phyloP scores from a whole-genome alignment of 2,888 invertebrate genomes.

The Parelbella ahira region DNA sequence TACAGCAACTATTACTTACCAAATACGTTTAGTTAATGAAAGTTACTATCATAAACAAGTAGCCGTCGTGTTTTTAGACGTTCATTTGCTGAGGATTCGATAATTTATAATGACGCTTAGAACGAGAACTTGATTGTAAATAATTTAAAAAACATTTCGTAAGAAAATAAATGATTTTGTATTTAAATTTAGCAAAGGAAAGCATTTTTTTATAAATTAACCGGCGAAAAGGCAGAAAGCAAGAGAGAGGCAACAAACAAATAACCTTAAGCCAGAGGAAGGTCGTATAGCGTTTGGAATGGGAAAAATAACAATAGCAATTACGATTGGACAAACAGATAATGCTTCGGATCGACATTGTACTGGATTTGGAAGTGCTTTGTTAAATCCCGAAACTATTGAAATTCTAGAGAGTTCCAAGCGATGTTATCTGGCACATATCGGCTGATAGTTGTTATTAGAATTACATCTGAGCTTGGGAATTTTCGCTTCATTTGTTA shows the following conservation, averaged over 20 bases:
- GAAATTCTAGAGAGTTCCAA: slow-evolving; percentile 3
- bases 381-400: slow-evolving; percentile 3
- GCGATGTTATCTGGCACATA: slow-evolving; percentile 3
- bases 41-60: too few species aligned
- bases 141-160: not conserved
- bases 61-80: not conserved
- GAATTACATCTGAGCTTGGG: too few species aligned
- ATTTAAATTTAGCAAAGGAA: too few species aligned
- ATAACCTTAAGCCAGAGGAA: slow-evolving; percentile 9
- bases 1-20: too few species aligned
- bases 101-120: slow-evolving; percentile 1
- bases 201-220: too few species aligned
- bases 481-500: too few species aligned
- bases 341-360: slow-evolving; percentile 25
- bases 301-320: slow-evolving; percentile 26
- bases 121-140: slow-evolving; percentile 4
- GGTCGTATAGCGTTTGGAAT: slow-evolving; percentile 11
- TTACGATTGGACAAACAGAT: slow-evolving; percentile 29
- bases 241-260: slow-evolving; percentile 6
- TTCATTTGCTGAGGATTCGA: not conserved
- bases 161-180: not conserved
- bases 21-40: too few species aligned
- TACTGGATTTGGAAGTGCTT: slow-evolving; percentile 15
- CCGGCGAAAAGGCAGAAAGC: not conserved
- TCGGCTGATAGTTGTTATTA: slow-evolving; percentile 14